Conservation (phyloP, 2,888 invertebrate species). For the Entomobrya proxima region DNA sequence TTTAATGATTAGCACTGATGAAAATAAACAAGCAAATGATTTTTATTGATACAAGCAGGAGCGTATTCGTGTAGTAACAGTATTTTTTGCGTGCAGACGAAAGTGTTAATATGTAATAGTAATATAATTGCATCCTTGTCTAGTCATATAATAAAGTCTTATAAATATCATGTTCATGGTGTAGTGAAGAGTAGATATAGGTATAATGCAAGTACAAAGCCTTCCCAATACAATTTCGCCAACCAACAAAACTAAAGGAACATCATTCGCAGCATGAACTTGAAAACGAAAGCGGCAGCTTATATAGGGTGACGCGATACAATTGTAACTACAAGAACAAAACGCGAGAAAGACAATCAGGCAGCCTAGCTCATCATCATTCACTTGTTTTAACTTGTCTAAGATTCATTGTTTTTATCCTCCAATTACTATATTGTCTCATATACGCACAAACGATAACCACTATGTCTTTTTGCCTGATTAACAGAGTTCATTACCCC, state of each 20-base stretch:
- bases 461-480: slow-evolving; percentile 47
- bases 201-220: neutral
- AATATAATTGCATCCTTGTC: slow-evolving; percentile 45
- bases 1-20: slow-evolving; percentile 18
- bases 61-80: neutral
- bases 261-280: slow-evolving; percentile 59
- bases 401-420: slow-evolving; percentile 45
- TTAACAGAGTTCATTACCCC: slow-evolving; percentile 79
- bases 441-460: slow-evolving; percentile 23
- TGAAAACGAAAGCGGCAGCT: slow-evolving; percentile 55
- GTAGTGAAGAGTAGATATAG: too few relatives aligned
- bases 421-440: slow-evolving; percentile 55
- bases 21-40: neutral
- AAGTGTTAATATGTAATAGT: slow-evolving; percentile 61
- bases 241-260: slow-evolving; percentile 10
- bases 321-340: too few relatives aligned
- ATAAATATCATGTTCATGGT: slow-evolving; percentile 16
- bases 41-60: neutral
- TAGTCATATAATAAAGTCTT: neutral
- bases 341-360: slow-evolving; percentile 8
- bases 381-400: slow-evolving; percentile 43
- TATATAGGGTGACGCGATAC: neutral
- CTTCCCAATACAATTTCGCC: too few relatives aligned
- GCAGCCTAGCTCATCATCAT: slow-evolving; percentile 42
- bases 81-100: slow-evolving; percentile 9